Base-by-base conservation (phyloP, 2,888 invertebrate species). In the Hypomecis atomaria region DNA sequence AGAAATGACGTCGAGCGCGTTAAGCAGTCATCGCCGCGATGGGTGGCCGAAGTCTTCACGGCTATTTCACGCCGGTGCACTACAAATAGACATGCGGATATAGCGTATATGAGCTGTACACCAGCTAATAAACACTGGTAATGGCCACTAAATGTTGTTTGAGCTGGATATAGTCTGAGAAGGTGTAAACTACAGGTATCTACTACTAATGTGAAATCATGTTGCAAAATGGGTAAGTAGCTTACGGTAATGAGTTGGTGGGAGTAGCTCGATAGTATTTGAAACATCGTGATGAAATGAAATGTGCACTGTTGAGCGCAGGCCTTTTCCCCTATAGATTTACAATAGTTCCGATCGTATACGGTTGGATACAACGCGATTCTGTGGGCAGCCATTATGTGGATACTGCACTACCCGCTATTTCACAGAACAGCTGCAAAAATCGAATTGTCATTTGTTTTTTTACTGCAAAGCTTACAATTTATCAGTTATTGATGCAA, bases 41-140 rank as follows among this genome's bases (percentile, higher is more conserved):
- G 92, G 92, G 92, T 92, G 92, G 91, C 86, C 91, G 83, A 78
- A 82, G 85, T 82, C 87, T 88, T 86, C 81, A 87, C 86, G 90
- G 85, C 82, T 85, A 88, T 90, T 90, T 89, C 88, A 90, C 86
- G 83, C 83, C 71, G 78, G 78, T 79, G 78, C 78, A 82, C 81
- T 80, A 87, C 86, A 87, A 88, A 90, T 87, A 87, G 88, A 86
- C 85, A 83, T 84, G 81, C 81, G 83, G 85, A 88, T 84, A 84
- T 85, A 80, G 72, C 73, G 78, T 80, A 82, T 78, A 78, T 70
- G 79, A 74, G 76, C 68, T 73, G 73, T 81, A 81, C 78, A 78
- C 67, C 78, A 75, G 75, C 69, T 73, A 71, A 73, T 72, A 77
- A 72, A 68, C 65, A 13, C 60, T 65, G 72, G 65, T 72, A 69